These are phyloP conservation scores for Lichenostomus cassidix DNA, from an alignment of 2,113 vertebrate species.

Conservation along the genomic window DNA sequence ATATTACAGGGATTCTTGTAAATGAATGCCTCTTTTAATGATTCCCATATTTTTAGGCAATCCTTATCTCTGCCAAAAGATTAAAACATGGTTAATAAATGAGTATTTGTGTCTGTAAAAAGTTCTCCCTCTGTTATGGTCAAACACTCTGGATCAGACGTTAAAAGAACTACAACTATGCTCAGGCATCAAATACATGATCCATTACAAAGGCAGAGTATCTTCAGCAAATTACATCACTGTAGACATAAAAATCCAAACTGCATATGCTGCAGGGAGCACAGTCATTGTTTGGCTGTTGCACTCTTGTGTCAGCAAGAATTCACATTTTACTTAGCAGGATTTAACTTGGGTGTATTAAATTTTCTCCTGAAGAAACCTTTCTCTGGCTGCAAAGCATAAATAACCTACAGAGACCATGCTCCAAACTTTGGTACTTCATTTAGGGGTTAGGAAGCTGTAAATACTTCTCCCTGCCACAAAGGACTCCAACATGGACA, in stretches of 20 bases:
- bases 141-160: not conserved
- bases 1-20: slow-evolving; percentile 74
- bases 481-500: not conserved
- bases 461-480: not conserved
- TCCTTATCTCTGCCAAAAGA: slow-evolving; percentile 50
- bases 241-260: not conserved
- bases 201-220: not conserved
- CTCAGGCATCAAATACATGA: not conserved
- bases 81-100: not conserved
- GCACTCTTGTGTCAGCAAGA: not conserved
- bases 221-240: not conserved
- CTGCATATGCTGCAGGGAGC: not conserved
- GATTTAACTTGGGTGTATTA: not conserved
- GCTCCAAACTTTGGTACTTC: not conserved
- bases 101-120: not conserved
- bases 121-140: not conserved
- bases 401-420: not conserved
- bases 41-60: slow-evolving; percentile 65
- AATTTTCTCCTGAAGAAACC: not conserved
- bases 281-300: not conserved
- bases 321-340: not conserved
- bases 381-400: not conserved
- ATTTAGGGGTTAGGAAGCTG: not conserved
- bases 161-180: not conserved
- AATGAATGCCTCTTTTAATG: slow-evolving; percentile 62